Percentiles rank a stretch among this genome's conserved stretches.
Conservation (phyloP, 37 sponge, comb jelly and placozoan species). For the Oopsacas minuta region DNA sequence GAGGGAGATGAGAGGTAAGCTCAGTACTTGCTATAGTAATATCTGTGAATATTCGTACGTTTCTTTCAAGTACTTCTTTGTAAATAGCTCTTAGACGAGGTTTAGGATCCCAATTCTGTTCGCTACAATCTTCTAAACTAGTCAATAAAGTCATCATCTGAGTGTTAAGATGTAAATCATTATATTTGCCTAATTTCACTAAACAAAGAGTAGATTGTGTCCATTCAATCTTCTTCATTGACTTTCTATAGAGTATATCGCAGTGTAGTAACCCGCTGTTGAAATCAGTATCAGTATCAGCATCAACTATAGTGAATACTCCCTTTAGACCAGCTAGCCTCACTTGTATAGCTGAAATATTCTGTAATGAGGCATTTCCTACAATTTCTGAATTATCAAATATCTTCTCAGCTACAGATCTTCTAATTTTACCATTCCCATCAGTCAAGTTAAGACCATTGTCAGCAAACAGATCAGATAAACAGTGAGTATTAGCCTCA, state of each 20-base stretch:
- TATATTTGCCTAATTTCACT: not conserved
- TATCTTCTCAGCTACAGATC: not conserved
- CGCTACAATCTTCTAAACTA: not conserved
- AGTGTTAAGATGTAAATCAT: not conserved
- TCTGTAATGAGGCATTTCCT: not conserved
- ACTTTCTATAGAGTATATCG: not conserved
- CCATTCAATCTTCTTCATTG: slow-evolving; percentile 10
- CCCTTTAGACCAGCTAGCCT: not conserved
- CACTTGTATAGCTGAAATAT: not conserved
- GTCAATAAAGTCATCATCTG: not conserved
- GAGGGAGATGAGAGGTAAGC: not conserved
- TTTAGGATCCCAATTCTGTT: not conserved
- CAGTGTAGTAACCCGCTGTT: not conserved
- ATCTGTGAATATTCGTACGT: not conserved
- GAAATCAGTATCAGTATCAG: not conserved
- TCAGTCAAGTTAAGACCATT: not conserved
- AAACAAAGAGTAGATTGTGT: not conserved
- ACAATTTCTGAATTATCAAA: not conserved
- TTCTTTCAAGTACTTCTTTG: not conserved
- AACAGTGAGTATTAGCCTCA: not conserved
- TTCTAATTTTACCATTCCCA: not conserved
- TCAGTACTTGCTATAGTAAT: not conserved
- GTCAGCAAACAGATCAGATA: not conserved
- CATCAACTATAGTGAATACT: slow-evolving; percentile 7
- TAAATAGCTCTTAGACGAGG: not conserved